These are phyloP conservation scores for Nothoprocta pentlandii DNA, from an alignment of 2,113 vertebrate species.

Conservation along the genomic window DNA sequence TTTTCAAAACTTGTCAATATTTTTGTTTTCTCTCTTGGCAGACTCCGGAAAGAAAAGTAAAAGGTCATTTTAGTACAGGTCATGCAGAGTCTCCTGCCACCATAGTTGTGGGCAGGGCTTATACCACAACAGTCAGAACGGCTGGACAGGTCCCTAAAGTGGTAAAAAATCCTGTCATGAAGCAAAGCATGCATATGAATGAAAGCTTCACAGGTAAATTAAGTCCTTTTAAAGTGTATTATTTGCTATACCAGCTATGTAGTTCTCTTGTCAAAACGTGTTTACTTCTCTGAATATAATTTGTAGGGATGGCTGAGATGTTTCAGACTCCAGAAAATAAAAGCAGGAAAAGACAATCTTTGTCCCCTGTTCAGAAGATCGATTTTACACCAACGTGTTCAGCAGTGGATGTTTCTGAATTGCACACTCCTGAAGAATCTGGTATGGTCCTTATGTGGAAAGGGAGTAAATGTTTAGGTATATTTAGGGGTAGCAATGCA, in stretches of 20 bases:
- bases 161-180: slow-evolving; percentile 75
- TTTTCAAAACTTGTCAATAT: background rate
- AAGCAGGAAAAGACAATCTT: slow-evolving; percentile 10
- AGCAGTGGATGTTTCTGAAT: slow-evolving; percentile 74
- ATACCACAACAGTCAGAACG: slow-evolving; percentile 49
- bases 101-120: slow-evolving; percentile 82
- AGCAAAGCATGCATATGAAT: slow-evolving; percentile 79
- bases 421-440: slow-evolving; percentile 86
- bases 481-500: background rate
- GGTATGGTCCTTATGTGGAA: slow-evolving; percentile 73
- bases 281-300: background rate
- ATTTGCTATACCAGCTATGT: background rate
- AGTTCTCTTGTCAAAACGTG: background rate
- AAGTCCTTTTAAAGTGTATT: background rate
- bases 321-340: slow-evolving; percentile 81
- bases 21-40: background rate
- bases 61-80: slow-evolving; percentile 81
- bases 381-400: background rate
- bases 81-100: slow-evolving; percentile 89
- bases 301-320: slow-evolving; percentile 84
- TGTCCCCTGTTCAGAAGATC: slow-evolving; percentile 1
- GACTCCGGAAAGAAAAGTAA: slow-evolving; percentile 80
- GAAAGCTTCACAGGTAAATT: slow-evolving; percentile 85
- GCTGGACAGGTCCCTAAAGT: slow-evolving; percentile 80
- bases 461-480: background rate